Base-by-base conservation (phyloP, 2,113 vertebrate genomes). In the Apteryx mantelli region DNA sequence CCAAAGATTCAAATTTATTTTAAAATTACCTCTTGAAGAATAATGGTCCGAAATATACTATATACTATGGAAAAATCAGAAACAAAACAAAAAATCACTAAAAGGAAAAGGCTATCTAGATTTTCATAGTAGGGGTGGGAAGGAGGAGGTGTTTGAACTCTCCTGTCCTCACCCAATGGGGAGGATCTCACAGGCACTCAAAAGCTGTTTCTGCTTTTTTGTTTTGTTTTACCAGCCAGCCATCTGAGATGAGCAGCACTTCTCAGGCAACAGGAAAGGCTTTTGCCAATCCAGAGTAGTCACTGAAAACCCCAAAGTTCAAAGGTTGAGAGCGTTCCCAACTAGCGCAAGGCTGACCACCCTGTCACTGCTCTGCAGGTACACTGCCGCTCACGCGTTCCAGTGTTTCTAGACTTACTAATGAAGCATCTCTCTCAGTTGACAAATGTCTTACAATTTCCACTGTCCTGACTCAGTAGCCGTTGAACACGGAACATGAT, bases 101-200 rank as follows among this genome's bases (percentile, higher is more conserved):
- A 14, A 2, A 0, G 7, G 58, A n/a, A 79, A 79, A 8, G 53
- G 83, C n/a, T 25, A 4, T 2, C 11, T 0, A 2, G 25, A 16
- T 26, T 80, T 74, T 17, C 17, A 16, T 7, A 2, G 4, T 0
- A 7, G 42, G 3, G 34, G 0, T 7, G 19, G 60, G 61, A 53
- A 25, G 16, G 48, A 53, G 38, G 46, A 7, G 20, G 36, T 3
- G 1, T 15, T 13, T 0, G 17, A 68, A 36, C n/a, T 50, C 16
- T 78, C 48, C 61, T 32, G 11, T 75, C 77, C 65, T 81, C 65
- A 8, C 10, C 24, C 68, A 4, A 25, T 6, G 0, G 5, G 3
- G 9, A 84, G 32, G 60, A 60, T 4, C 20, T 21, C 80, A 55
- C 71, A 28, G 44, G 69, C 16, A 4, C 50, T 65, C 68, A 25